phyloP scores from a whole-genome alignment of 2,113 vertebrate genomes.

The Microtus montanus region DNA sequence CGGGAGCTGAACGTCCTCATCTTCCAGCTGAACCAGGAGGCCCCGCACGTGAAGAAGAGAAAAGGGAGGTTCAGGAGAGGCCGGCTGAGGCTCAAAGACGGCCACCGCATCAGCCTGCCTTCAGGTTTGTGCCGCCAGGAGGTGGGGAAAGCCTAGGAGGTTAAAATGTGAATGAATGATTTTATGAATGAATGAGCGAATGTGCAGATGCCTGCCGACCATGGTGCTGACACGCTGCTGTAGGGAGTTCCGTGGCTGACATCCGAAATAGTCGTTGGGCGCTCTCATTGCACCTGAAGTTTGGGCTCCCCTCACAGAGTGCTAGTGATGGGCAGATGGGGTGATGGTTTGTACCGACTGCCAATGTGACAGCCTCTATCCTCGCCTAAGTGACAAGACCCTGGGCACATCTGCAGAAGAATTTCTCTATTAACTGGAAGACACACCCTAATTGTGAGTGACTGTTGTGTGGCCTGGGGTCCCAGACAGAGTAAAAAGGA shows the following conservation, averaged over 20 bases:
- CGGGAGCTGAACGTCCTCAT: constrained; percentile 97
- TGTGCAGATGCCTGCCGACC: not conserved
- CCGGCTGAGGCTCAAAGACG: constrained; percentile 94
- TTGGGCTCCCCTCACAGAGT: not conserved
- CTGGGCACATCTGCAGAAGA: not conserved
- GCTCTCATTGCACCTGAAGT: accelerated
- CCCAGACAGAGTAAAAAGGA: not conserved
- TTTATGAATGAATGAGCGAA: not conserved
- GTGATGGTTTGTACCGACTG: not conserved
- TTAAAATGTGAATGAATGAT: too few species aligned
- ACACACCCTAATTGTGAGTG: not conserved
- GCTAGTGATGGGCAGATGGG: accelerated
- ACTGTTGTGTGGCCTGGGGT: not conserved
- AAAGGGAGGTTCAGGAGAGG: constrained; percentile 96
- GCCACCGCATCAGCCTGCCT: constrained; percentile 96
- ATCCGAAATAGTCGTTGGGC: accelerated
- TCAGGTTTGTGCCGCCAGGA: constrained; percentile 86
- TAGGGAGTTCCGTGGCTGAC: accelerated
- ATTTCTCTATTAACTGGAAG: not conserved
- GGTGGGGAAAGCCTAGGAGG: too few species aligned
- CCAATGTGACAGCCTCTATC: not conserved
- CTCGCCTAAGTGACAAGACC: not conserved
- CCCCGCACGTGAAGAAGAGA: constrained; percentile 95
- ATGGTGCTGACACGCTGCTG: accelerated
- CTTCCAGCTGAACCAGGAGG: constrained; percentile 96